Evolutionary conservation across 2,113 vertebrate species (phyloP), one percentile per base, ranked within the genome.

Genomic region (Euleptes europaea): DNA sequence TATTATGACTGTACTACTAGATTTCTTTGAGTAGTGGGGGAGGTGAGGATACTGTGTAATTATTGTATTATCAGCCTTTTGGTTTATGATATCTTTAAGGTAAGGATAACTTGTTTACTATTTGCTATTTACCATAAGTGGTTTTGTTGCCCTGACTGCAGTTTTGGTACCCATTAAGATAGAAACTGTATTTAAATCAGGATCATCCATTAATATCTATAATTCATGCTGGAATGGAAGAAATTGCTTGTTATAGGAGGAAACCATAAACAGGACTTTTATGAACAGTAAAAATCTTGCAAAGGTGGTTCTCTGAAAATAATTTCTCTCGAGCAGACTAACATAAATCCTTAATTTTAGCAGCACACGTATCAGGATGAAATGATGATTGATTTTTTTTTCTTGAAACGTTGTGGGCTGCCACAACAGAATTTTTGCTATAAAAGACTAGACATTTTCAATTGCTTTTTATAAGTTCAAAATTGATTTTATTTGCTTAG

Each of bases 401-500:
- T n/a, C 88, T 90, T 88, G 78, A 80, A 85, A 81, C 88, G 86
- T 90, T 91, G 91, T 93, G 92, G 92, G 93, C 91, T 94, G 93
- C 91, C 88, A 84, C 87, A 90, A 88, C 92, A 10, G 21, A 94
- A 93, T 93, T 93, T 93, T 94, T 91, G 88, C 92, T 92, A 44
- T 92, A 92, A 94, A 94, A 91, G 87, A 94, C 92, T 90, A 95
- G 94, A 93, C 92, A 93, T 94, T 95, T 95, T 93, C 92, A 94
- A 92, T 94, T 95, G 94, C 90, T 93, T 93, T 95, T 92, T 93
- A 85, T 94, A 93, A 93, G 91, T 93, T 88, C 90, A 87, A 88
- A 94, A 94, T 92, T 91, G 91, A 95, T 96, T 96, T 94, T 93
- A 95, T 95, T 95, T 95, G 91, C 93, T 93, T 89, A 91, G 84